Evolutionary conservation across 2,888 invertebrate genomes (phyloP).

Genomic region (Hetaerina titia): DNA sequence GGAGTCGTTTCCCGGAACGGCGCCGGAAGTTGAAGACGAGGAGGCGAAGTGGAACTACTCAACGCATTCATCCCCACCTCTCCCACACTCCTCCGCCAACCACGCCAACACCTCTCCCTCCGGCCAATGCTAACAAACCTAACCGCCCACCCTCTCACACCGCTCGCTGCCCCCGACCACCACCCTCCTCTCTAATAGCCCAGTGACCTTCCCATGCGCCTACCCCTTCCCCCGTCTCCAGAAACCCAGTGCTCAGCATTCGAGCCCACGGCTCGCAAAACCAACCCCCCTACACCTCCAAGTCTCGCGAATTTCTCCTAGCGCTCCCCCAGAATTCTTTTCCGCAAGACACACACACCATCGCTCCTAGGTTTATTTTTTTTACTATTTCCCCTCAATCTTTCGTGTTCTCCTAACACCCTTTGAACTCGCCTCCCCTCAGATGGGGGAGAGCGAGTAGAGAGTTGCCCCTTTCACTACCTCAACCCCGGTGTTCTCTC

Average conservation of each 20-base stretch:
- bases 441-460: too few species aligned
- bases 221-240: neutral
- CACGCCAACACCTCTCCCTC: neutral
- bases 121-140: neutral
- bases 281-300: neutral
- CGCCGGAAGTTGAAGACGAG: constrained; percentile 60
- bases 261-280: neutral
- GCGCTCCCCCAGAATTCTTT: too few species aligned
- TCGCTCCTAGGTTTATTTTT: too few species aligned
- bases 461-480: too few species aligned
- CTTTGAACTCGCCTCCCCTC: too few species aligned
- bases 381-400: too few species aligned
- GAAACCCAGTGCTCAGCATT: neutral
- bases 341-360: too few species aligned
- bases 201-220: neutral
- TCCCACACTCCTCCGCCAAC: neutral
- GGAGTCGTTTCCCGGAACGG: constrained; percentile 60
- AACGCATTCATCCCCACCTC: neutral
- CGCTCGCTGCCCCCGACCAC: neutral
- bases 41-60: constrained; percentile 41
- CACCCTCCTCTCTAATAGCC: neutral
- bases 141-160: too few species aligned
- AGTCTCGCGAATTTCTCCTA: neutral
- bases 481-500: too few species aligned
- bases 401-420: too few species aligned